Evolutionary conservation across 1,140 invertebrate species (phyloP).

Genomic region (Linepithema humile): DNA sequence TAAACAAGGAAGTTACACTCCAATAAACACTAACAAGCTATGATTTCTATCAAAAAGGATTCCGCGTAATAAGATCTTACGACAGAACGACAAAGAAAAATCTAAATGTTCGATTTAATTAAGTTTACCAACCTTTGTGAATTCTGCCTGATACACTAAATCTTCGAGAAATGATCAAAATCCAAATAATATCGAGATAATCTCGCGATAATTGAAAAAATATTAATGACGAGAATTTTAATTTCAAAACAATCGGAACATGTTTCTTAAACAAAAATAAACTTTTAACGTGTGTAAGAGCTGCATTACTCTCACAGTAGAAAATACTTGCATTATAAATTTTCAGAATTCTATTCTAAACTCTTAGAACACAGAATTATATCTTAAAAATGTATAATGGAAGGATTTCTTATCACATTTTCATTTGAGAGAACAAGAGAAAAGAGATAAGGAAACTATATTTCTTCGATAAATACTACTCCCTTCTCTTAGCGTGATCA

Average conservation of each 20-base stretch:
- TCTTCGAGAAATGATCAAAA: not conserved
- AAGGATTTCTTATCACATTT: not conserved
- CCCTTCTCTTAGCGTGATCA: not conserved
- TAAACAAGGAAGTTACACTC: not conserved
- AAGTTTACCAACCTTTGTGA: not conserved
- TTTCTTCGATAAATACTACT: slow-evolving; percentile 9
- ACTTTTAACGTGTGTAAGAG: too few species aligned
- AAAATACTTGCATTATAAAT: not conserved
- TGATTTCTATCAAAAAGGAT: not conserved
- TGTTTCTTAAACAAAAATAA: slow-evolving; percentile 13
- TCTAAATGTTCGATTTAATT: not conserved
- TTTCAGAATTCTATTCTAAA: not conserved
- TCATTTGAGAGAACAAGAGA: not conserved
- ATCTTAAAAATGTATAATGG: not conserved
- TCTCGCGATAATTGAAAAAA: not conserved
- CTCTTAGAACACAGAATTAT: not conserved
- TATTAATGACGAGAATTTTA: slow-evolving; percentile 1
- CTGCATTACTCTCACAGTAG: not conserved
- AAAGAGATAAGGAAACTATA: slow-evolving; percentile 11
- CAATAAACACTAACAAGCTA: not conserved
- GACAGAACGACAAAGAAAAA: not conserved
- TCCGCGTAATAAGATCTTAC: not conserved
- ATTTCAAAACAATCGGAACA: not conserved
- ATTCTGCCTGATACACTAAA: not conserved
- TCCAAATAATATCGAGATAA: not conserved